Percentiles rank a stretch among this genome's conserved stretches.
phyloP scores from a whole-genome alignment of 2,888 invertebrate species.

The Gymnoscelis rufifasciata region DNA sequence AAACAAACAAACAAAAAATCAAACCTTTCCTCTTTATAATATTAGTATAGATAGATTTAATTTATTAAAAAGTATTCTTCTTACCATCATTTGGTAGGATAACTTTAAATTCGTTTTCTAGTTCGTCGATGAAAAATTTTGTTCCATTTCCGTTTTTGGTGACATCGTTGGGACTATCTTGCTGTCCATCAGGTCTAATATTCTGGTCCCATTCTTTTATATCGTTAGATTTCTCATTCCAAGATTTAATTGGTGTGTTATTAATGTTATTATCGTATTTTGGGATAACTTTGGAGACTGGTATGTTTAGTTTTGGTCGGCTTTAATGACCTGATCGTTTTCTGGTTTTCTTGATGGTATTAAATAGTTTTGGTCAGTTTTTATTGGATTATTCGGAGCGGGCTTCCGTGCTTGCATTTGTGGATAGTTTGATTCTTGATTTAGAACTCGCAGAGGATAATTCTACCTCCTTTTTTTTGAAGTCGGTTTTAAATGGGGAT shows the following conservation, averaged over 20 bases:
- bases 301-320: not conserved
- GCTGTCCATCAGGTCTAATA: constrained; percentile 4
- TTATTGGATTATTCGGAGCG: not conserved
- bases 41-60: too few species aligned
- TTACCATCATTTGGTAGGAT: constrained; percentile 17
- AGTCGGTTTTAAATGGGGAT: too few species aligned
- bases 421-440: not conserved
- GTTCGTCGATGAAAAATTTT: constrained; percentile 44
- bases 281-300: not conserved
- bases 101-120: constrained; percentile 34
- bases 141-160: constrained; percentile 25
- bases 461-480: too few species aligned
- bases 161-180: not conserved
- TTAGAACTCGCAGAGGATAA: not conserved
- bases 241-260: constrained; percentile 2
- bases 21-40: too few species aligned
- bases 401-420: not conserved
- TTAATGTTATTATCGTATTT: not conserved
- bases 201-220: constrained; percentile 6
- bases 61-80: constrained; percentile 2
- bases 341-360: not conserved
- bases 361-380: not conserved
- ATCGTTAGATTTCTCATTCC: not conserved
- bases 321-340: not conserved
- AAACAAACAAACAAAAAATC: too few species aligned